A percentile compares a stretch with the other conserved stretches of the same genome.
Conservation (phyloP, 2,888 invertebrate species). For the Pecten maximus region DNA sequence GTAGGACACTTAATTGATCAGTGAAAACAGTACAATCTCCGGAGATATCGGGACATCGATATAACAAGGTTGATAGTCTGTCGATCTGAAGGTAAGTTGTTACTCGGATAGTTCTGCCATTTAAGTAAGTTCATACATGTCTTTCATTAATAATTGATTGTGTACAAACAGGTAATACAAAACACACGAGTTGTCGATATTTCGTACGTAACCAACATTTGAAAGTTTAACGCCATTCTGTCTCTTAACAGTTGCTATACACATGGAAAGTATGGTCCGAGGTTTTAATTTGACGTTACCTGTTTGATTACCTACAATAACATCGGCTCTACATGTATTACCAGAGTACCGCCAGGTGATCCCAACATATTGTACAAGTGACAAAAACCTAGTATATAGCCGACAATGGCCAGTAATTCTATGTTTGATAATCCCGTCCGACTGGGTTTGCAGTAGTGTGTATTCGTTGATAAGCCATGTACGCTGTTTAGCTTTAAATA, state of each 20-base stretch:
- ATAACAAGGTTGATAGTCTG: neutral
- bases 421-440: neutral
- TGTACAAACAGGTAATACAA: neutral
- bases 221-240: neutral
- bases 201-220: neutral
- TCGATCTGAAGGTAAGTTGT: neutral
- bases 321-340: neutral
- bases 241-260: neutral
- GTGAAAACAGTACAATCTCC: neutral
- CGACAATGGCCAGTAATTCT: neutral
- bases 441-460: neutral
- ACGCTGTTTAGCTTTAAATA: neutral
- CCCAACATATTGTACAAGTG: neutral
- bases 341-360: neutral
- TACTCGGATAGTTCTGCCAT: neutral
- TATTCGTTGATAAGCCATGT: neutral
- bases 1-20: constrained; percentile 9
- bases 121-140: neutral
- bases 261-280: neutral
- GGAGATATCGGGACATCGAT: neutral
- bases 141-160: neutral
- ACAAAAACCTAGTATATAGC: neutral
- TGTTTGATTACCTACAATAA: neutral
- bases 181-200: neutral
- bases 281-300: neutral